A percentile compares a stretch with the other conserved stretches of the same genome.
These are phyloP conservation scores for Pterocles orientalis DNA, from an alignment of 2,113 vertebrate genomes.

Conservation along the genomic window DNA sequence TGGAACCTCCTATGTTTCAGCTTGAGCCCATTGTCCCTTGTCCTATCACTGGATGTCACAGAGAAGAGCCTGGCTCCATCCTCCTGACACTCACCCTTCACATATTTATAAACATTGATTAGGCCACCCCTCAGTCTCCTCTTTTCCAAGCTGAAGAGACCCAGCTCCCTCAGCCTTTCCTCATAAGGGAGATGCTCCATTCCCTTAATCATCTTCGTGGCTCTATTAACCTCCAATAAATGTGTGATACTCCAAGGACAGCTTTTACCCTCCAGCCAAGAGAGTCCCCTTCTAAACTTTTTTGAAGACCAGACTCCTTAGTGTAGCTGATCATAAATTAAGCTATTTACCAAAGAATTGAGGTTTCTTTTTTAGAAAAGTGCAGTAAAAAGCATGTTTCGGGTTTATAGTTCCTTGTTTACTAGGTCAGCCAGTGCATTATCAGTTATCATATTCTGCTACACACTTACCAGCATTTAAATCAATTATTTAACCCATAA, in stretches of 20 bases:
- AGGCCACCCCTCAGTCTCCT: too few relatives aligned
- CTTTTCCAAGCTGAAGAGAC: too few relatives aligned
- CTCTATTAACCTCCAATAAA: background rate
- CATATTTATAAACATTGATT: too few relatives aligned
- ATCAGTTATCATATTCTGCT: background rate
- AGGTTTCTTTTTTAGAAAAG: background rate
- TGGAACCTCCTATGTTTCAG: too few relatives aligned
- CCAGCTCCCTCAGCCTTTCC: too few relatives aligned
- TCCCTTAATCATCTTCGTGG: too few relatives aligned
- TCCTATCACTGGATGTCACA: too few relatives aligned
- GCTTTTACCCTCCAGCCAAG: background rate
- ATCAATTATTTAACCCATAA: background rate
- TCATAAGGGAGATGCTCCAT: too few relatives aligned
- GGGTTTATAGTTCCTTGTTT: background rate
- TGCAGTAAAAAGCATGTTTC: background rate
- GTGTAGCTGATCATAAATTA: background rate
- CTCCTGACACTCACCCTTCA: too few relatives aligned
- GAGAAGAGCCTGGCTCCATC: too few relatives aligned
- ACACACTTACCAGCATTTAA: too few relatives aligned
- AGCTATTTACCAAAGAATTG: background rate
- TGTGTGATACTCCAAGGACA: background rate
- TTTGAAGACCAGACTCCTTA: background rate
- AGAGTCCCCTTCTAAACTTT: background rate
- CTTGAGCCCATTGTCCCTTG: too few relatives aligned
- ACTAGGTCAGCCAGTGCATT: background rate